Percentiles rank a stretch among this genome's conserved stretches.
phyloP scores from a whole-genome alignment of 2,797 vertebrate genomes.

The Helostoma temminkii region DNA sequence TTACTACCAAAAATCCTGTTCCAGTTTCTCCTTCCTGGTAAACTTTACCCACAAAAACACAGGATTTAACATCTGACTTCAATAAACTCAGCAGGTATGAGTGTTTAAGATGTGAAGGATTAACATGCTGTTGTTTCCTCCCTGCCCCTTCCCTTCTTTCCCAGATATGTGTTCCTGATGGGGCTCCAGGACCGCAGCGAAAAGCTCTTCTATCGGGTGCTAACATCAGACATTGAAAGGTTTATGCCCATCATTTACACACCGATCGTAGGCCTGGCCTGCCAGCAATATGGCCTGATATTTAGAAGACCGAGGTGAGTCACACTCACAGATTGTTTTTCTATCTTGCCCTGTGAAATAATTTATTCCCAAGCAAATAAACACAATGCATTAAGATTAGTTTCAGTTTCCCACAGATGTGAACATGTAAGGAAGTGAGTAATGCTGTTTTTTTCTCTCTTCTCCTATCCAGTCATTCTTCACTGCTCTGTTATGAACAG shows the following conservation, averaged over 20 bases:
- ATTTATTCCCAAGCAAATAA: slow-evolving; percentile 11
- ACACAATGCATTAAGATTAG: background rate
- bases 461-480: slow-evolving; percentile 17
- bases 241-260: slow-evolving; percentile 99
- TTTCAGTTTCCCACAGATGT: slow-evolving; percentile 15
- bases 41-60: slow-evolving; percentile 26
- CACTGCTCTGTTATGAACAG: slow-evolving; percentile 18
- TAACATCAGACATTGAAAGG: slow-evolving; percentile 91
- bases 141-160: slow-evolving; percentile 43
- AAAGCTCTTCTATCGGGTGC: slow-evolving; percentile 95
- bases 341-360: slow-evolving; percentile 6
- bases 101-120: slow-evolving; percentile 31
- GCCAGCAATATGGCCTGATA: slow-evolving; percentile 93
- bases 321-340: slow-evolving; percentile 4
- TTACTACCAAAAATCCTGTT: no score
- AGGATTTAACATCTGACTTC: slow-evolving; percentile 51
- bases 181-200: slow-evolving; percentile 96
- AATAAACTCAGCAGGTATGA: no score
- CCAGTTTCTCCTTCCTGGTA: slow-evolving; percentile 1
- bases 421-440: background rate
- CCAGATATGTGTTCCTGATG: slow-evolving; percentile 96
- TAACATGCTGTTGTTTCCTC: slow-evolving; percentile 49
- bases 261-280: slow-evolving; percentile 95
- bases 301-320: slow-evolving; percentile 95
- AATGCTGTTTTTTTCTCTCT: slow-evolving; percentile 24